Evolutionary conservation across 2,888 invertebrate species (phyloP).

Genomic region (Chymomyza amoena): DNA sequence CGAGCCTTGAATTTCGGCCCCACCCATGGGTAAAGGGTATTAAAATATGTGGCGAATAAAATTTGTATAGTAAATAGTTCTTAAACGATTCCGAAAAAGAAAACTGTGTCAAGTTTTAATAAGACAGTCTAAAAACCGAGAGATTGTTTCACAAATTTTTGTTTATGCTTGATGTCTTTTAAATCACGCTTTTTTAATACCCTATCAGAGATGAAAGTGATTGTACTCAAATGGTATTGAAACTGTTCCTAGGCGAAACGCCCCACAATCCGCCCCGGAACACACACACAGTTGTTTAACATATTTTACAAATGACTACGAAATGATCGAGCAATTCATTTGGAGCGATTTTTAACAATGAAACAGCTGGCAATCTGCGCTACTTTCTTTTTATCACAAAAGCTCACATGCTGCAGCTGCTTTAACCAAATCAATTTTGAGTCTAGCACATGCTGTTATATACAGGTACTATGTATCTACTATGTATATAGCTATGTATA

Average conservation of each 20-base stretch:
- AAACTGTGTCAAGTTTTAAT: too few relatives aligned
- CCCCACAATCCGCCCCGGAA: too few relatives aligned
- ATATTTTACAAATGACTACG: background rate
- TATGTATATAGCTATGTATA: slow-evolving; percentile 12
- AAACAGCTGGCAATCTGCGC: background rate
- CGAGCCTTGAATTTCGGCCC: too few relatives aligned
- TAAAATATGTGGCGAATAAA: too few relatives aligned
- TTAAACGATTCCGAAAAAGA: too few relatives aligned
- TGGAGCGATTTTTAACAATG: background rate
- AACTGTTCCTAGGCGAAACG: too few relatives aligned
- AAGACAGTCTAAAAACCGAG: background rate
- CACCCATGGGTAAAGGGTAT: too few relatives aligned
- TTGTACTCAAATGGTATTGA: background rate
- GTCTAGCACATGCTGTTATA: background rate
- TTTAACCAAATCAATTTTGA: slow-evolving; percentile 6
- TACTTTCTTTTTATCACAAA: background rate
- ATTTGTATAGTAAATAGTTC: too few relatives aligned
- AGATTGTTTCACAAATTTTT: too few relatives aligned
- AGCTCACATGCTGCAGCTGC: background rate
- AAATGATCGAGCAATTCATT: background rate
- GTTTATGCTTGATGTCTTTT: too few relatives aligned
- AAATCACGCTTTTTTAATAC: background rate
- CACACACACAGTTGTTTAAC: background rate
- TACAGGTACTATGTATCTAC: background rate
- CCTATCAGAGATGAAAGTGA: background rate